Percentiles rank a stretch among this genome's conserved stretches.
phyloP scores from a whole-genome alignment of 2,797 vertebrate species.

The Kryptopterus vitreolus region DNA sequence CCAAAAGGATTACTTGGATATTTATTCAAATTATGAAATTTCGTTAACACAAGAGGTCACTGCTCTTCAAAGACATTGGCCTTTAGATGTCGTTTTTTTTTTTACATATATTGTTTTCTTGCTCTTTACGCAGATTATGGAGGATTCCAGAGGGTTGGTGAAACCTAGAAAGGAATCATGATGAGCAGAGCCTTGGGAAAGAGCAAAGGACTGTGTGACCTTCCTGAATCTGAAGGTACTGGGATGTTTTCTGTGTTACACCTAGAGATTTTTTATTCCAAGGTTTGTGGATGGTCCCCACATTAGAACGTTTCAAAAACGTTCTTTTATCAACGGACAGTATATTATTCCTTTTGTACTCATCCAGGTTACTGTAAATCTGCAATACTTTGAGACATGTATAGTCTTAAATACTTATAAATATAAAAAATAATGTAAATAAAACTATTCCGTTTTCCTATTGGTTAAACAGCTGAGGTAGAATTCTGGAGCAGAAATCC shows the following conservation, averaged over 20 bases:
- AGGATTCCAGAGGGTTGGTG: background rate
- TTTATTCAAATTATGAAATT: background rate
- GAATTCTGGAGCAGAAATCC: constrained; percentile 1
- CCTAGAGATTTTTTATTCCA: background rate
- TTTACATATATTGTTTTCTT: too few relatives aligned
- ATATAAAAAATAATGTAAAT: too few relatives aligned
- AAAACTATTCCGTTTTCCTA: background rate
- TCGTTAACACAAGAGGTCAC: background rate
- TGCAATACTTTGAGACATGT: background rate
- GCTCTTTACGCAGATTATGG: background rate
- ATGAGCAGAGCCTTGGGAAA: background rate
- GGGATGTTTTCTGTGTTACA: background rate
- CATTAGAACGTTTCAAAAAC: background rate
- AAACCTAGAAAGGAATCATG: constrained; percentile 1
- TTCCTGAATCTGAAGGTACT: constrained; percentile 11
- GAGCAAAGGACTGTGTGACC: background rate
- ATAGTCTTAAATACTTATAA: background rate
- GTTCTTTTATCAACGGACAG: too few relatives aligned
- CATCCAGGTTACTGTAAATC: background rate
- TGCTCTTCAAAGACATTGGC: background rate
- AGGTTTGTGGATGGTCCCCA: background rate
- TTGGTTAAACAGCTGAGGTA: background rate
- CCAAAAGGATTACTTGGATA: background rate
- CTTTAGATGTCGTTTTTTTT: background rate
- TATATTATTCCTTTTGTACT: background rate